These are phyloP conservation scores for Tachypleus tridentatus DNA, from an alignment of 1,140 invertebrate species.

Conservation along the genomic window DNA sequence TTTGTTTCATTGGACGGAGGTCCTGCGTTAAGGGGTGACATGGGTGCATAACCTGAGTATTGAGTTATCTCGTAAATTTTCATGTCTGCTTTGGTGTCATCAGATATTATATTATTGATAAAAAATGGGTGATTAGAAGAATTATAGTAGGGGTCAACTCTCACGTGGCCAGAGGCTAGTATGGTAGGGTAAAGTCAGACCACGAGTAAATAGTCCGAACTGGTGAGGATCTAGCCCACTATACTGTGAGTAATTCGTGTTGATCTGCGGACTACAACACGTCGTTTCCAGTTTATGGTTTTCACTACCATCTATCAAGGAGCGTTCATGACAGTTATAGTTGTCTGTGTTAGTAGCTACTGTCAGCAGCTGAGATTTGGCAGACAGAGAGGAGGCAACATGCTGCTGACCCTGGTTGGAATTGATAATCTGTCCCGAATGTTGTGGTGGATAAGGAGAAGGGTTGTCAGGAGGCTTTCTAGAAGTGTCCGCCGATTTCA, in stretches of 20 bases:
- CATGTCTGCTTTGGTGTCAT: conserved; percentile 53
- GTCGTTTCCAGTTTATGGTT: conserved; percentile 20
- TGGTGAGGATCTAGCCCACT: conserved; percentile 19
- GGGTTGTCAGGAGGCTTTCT: too few relatives aligned
- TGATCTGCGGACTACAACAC: conserved; percentile 24
- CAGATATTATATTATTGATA: conserved; percentile 66
- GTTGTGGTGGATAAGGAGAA: too few relatives aligned
- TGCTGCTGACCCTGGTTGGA: too few relatives aligned
- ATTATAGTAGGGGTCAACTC: conserved; percentile 31
- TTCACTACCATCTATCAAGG: background rate
- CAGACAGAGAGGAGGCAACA: too few relatives aligned
- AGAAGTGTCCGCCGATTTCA: too few relatives aligned
- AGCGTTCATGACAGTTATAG: too few relatives aligned
- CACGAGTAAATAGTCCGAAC: conserved; percentile 18
- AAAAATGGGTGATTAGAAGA: conserved; percentile 69
- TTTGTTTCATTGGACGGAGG: background rate
- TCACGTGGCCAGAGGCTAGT: conserved; percentile 16
- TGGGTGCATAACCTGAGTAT: conserved; percentile 36
- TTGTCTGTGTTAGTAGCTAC: too few relatives aligned
- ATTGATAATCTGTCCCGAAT: too few relatives aligned
- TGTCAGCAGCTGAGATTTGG: too few relatives aligned
- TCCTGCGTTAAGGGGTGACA: conserved; percentile 28
- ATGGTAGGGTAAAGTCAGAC: conserved; percentile 18
- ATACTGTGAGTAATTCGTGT: conserved; percentile 1
- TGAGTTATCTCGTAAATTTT: conserved; percentile 44